Base-by-base conservation (phyloP, 1,140 invertebrate species). In the Liolophura sinensis region DNA sequence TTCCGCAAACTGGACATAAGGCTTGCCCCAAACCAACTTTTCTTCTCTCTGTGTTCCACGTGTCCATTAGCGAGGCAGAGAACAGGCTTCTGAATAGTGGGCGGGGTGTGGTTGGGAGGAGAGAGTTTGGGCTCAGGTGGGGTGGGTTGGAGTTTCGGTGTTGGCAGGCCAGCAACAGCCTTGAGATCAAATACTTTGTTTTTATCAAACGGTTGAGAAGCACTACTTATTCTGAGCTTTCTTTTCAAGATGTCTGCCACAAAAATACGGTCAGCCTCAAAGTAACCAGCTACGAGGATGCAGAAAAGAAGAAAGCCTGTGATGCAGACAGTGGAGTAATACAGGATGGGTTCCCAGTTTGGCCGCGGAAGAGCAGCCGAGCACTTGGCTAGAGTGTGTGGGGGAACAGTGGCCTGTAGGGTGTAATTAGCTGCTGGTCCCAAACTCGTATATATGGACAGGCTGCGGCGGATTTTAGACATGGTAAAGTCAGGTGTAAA, bases 401-500 rank as follows among this genome's bases (percentile, higher is more conserved):
- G 85, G 0, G 95, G 94, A 58, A 97, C 83, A 9, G 91, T 94
- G 6, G 93, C 93, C 12, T 92, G 85, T 60, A 98, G 82, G 14
- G 89, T 88, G 79, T 91, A 96, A 74, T 92, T 90, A 24, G 75
- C 75, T 88, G 86, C 69, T 90, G 86, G 51, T 11, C 81, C 85
- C 40, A 86, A 75, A 72, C 85, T 88, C 52, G 87, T 88, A 67
- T 85, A 83, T 67, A 89, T 84, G 64, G 86, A 85, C 46, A 90
- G 78, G 60, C 78, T 82, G 60, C 93, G 88, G 67, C 91, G 87
- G 27, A 95, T 89, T 65, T 90, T 88, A 0, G 93, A 89, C 65
- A 96, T 86, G 5, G 95, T 95, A 78, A 96, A 97, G 86, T 98
- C 96, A 11, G 96, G 92, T 0, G 93, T 93, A 82, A 96, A 97